Conservation (phyloP, 2,113 vertebrate genomes). For the Colaptes auratus region DNA sequence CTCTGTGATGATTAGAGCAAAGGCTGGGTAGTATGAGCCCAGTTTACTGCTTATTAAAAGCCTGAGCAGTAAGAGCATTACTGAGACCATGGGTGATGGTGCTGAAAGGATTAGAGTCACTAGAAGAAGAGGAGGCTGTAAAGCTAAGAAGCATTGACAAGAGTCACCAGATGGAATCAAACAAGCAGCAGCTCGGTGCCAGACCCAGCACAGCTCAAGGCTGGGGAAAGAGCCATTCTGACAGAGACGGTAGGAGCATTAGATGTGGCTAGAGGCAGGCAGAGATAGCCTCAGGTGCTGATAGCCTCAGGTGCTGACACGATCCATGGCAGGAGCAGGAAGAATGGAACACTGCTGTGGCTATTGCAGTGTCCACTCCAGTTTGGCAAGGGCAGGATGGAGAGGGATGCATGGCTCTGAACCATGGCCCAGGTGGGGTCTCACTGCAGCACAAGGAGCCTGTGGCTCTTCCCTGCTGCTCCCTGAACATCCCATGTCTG, state of each 20-base stretch:
- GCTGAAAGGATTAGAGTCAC: neutral
- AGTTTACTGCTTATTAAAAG: neutral
- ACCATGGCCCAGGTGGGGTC: rapidly evolving
- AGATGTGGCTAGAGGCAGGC: rapidly evolving
- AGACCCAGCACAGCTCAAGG: rapidly evolving
- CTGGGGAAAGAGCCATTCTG: neutral
- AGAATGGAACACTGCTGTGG: rapidly evolving
- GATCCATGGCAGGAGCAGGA: neutral
- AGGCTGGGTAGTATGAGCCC: neutral
- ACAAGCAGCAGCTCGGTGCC: neutral
- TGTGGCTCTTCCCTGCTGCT: neutral
- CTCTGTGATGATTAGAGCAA: neutral
- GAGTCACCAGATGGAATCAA: neutral
- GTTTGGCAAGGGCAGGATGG: neutral
- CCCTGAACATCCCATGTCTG: neutral
- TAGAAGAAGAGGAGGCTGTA: neutral
- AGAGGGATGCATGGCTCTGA: neutral
- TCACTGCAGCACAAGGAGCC: neutral
- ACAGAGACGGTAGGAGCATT: neutral
- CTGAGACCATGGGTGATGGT: neutral
- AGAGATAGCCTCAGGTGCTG: rapidly evolving
- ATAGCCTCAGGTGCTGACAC: rapidly evolving
- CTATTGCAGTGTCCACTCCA: neutral
- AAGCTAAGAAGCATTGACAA: neutral
- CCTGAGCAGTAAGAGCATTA: neutral